Conservation (phyloP, 2,888 invertebrate genomes). For the Parasteatoda lunata region DNA sequence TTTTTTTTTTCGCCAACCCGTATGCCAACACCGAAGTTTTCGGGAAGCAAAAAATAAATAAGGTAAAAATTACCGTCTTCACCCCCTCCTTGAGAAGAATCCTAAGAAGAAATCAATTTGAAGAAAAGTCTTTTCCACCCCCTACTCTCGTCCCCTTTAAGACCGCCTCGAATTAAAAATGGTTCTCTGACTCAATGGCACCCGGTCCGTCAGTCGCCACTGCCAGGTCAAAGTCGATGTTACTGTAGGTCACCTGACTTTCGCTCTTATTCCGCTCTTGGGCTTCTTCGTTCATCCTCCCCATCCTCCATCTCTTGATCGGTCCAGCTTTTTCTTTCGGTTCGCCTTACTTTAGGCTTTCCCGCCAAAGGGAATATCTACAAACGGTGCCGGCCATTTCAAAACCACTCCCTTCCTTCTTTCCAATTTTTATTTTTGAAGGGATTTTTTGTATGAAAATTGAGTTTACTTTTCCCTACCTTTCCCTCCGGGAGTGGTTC, state of each 20-base stretch:
- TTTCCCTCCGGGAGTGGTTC: slow-evolving; percentile 6
- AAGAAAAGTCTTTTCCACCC: slow-evolving; percentile 41
- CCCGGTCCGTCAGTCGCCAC: slow-evolving; percentile 58
- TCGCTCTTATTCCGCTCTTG: slow-evolving; percentile 34
- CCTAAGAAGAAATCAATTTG: slow-evolving; percentile 66
- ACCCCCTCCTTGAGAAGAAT: background rate
- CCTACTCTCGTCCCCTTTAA: slow-evolving; percentile 47
- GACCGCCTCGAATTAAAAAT: slow-evolving; percentile 64
- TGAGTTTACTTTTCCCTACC: slow-evolving; percentile 44
- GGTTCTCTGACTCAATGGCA: slow-evolving; percentile 55
- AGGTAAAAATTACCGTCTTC: slow-evolving; percentile 25
- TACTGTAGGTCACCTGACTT: slow-evolving; percentile 62
- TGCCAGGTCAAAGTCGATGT: slow-evolving; percentile 56
- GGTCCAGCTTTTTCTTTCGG: slow-evolving; percentile 16
- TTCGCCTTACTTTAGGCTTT: slow-evolving; percentile 41
- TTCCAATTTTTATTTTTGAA: background rate
- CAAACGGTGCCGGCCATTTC: slow-evolving; percentile 59
- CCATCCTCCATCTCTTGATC: slow-evolving; percentile 35
- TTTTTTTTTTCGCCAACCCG: slow-evolving; percentile 20
- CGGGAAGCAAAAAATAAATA: slow-evolving; percentile 55
- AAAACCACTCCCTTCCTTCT: background rate
- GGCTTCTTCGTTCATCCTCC: slow-evolving; percentile 10
- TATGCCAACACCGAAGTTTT: background rate
- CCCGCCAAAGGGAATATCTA: slow-evolving; percentile 52
- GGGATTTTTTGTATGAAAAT: slow-evolving; percentile 41